These are phyloP conservation scores for Chaenocephalus aceratus DNA, from an alignment of 2,113 vertebrate genomes.

Conservation along the genomic window DNA sequence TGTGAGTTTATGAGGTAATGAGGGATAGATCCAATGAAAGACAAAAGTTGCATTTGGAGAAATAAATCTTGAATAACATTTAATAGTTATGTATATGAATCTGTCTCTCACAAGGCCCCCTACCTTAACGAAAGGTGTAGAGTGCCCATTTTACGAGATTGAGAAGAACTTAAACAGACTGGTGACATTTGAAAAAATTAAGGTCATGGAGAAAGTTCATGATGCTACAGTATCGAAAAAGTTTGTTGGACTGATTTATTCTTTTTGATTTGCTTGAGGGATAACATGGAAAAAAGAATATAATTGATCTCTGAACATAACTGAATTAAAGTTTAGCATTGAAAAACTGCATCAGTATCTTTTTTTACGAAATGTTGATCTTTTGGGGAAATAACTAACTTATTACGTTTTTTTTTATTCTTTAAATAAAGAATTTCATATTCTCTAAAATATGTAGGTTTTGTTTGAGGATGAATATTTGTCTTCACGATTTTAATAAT, in stretches of 20 bases:
- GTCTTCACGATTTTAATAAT: neutral
- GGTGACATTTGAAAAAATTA: neutral
- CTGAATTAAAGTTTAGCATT: conserved; percentile 39
- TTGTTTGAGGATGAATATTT: neutral
- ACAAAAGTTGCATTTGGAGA: neutral
- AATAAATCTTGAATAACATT: neutral
- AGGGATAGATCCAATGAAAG: neutral
- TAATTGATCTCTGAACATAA: conserved; percentile 21
- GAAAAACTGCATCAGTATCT: neutral
- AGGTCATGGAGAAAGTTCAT: neutral
- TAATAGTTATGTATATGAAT: neutral
- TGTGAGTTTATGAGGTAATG: neutral
- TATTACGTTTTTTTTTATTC: no score
- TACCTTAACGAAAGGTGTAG: neutral
- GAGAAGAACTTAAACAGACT: neutral
- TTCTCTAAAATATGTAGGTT: neutral
- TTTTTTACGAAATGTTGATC: neutral
- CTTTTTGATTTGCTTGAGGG: neutral
- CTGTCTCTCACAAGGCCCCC: neutral
- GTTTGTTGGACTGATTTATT: neutral
- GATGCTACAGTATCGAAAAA: neutral
- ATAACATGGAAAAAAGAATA: neutral
- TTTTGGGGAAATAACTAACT: neutral
- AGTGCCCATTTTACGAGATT: neutral
- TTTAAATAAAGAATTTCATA: neutral